phyloP scores from a whole-genome alignment of 2,113 vertebrate species.

The Columba janthina region DNA sequence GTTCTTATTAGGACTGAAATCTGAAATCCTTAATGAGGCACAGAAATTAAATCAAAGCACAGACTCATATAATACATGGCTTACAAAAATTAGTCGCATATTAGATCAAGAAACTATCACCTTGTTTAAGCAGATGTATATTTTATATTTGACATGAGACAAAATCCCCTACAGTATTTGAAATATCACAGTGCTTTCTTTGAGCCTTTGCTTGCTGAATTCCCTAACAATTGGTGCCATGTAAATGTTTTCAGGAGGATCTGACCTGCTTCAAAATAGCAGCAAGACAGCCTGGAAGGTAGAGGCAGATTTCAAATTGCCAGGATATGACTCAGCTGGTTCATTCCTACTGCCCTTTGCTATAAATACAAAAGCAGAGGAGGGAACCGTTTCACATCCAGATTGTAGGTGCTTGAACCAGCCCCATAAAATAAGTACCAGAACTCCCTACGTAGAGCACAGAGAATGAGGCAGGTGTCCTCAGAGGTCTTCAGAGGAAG shows the following conservation, averaged over 20 bases:
- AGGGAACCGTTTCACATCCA: background rate
- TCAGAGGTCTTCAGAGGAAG: background rate
- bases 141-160: background rate
- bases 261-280: slow-evolving; percentile 1
- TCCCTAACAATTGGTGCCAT: background rate
- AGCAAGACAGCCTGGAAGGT: background rate
- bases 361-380: background rate
- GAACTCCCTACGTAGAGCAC: background rate
- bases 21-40: background rate
- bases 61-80: background rate
- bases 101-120: background rate
- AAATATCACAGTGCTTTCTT: background rate
- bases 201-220: background rate
- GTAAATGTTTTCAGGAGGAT: slow-evolving; percentile 8
- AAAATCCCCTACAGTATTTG: background rate
- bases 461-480: background rate
- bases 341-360: background rate
- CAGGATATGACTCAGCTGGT: background rate
- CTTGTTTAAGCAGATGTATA: background rate
- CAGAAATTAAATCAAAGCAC: slow-evolving; percentile 21
- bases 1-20: background rate
- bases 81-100: background rate
- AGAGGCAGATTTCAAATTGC: background rate
- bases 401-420: background rate
- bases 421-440: background rate